phyloP scores from a whole-genome alignment of 2,888 invertebrate genomes.

The Ophion ellenae region DNA sequence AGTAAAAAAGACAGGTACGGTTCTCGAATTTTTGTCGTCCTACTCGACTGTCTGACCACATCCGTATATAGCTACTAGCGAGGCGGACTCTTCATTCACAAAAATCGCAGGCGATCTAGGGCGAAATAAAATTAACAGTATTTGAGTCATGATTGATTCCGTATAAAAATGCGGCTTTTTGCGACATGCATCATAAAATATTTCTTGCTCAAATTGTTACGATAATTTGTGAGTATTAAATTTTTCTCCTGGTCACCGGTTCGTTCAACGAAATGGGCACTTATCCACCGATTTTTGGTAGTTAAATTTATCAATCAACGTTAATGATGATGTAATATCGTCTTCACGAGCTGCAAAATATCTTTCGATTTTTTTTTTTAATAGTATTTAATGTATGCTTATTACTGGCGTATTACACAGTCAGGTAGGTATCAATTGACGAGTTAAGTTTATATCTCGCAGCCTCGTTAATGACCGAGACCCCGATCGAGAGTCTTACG shows the following conservation, averaged over 20 bases:
- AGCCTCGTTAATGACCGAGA: slow-evolving; percentile 63
- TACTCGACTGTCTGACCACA: slow-evolving; percentile 27
- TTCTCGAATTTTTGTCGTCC: not conserved
- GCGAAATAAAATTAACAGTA: not conserved
- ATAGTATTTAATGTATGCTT: not conserved
- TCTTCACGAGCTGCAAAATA: not conserved
- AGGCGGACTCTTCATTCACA: not conserved
- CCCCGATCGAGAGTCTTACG: slow-evolving; percentile 44
- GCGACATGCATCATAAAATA: no score
- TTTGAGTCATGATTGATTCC: no score
- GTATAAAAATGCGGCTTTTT: no score
- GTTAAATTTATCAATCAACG: not conserved
- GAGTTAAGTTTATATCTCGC: slow-evolving; percentile 23
- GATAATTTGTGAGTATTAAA: no score
- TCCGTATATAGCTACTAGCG: slow-evolving; percentile 26
- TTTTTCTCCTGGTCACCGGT: no score
- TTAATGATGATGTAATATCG: not conserved
- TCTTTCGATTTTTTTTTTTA: not conserved
- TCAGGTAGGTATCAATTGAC: slow-evolving; percentile 2
- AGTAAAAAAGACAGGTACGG: no score
- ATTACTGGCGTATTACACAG: slow-evolving; percentile 10
- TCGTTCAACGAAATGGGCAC: not conserved
- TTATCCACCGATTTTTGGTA: not conserved
- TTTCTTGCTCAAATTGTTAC: no score
- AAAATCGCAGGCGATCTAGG: not conserved